phyloP scores from a whole-genome alignment of 1,140 invertebrate species.

The Diuraphis noxia region DNA sequence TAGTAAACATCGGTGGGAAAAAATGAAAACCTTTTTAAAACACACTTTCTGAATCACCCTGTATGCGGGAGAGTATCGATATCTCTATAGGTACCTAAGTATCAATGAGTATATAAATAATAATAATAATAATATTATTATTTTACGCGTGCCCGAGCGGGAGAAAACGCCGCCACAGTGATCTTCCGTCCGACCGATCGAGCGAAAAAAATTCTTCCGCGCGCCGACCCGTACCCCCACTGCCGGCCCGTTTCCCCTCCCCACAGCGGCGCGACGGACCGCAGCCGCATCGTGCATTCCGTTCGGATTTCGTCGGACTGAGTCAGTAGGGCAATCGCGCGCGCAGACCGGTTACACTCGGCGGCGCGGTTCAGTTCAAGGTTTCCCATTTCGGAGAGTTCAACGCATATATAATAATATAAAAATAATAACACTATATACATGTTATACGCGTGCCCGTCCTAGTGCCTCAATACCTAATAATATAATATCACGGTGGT shows the following conservation, averaged over 20 bases:
- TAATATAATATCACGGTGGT: not conserved
- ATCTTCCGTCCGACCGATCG: not conserved
- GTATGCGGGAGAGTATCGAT: not conserved
- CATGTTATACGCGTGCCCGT: not conserved
- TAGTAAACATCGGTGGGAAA: not conserved
- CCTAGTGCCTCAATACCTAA: not conserved
- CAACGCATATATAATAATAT: conserved; percentile 15
- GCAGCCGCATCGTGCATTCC: conserved; percentile 20
- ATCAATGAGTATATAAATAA: not conserved
- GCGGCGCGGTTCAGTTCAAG: conserved; percentile 46
- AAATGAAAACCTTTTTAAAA: not conserved
- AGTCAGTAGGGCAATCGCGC: conserved; percentile 52
- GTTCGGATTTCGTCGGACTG: conserved; percentile 46
- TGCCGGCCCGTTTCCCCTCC: not conserved
- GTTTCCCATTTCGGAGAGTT: conserved; percentile 47
- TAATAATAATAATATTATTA: not conserved
- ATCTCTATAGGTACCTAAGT: not conserved
- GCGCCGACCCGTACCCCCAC: not conserved
- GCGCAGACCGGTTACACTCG: conserved; percentile 35
- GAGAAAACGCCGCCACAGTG: not conserved
- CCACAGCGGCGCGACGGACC: not conserved
- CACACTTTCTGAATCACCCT: not conserved
- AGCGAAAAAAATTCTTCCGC: not conserved
- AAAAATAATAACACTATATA: not conserved
- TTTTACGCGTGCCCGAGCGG: not conserved